Evolutionary conservation across 2,888 invertebrate species (phyloP).

Genomic region (Pasiphila rectangulata): DNA sequence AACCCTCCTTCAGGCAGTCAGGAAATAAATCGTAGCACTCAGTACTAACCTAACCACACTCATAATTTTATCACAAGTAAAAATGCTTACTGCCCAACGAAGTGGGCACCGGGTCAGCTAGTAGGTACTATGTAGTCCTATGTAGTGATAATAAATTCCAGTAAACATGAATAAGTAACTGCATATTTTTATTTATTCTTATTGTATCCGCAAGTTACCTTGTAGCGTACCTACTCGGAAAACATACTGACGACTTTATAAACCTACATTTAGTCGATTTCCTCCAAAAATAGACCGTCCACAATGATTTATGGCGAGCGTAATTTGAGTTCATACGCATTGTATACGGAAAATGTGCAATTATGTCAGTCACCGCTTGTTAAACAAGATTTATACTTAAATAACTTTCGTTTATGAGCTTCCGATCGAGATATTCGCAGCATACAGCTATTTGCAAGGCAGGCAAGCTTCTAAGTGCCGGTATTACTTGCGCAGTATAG

Average conservation of each 20-base stretch:
- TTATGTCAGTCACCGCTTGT: slow-evolving; percentile 3
- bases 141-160: too few relatives aligned
- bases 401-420: not conserved
- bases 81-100: too few relatives aligned
- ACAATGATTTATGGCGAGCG: slow-evolving; percentile 1
- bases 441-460: not conserved
- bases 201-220: not conserved
- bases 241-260: not conserved
- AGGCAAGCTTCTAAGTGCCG: not conserved
- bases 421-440: not conserved
- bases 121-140: too few relatives aligned
- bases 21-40: too few relatives aligned
- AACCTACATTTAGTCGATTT: not conserved
- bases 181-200: too few relatives aligned
- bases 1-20: too few relatives aligned
- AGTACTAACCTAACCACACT: too few relatives aligned
- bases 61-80: too few relatives aligned
- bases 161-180: too few relatives aligned
- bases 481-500: too few relatives aligned
- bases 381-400: slow-evolving; percentile 3
- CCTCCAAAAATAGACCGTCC: not conserved
- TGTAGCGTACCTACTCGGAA: not conserved
- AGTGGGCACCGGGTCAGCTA: too few relatives aligned
- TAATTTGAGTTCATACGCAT: slow-evolving; percentile 1
- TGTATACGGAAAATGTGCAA: slow-evolving; percentile 7